A percentile compares a stretch with the other conserved stretches of the same genome.
phyloP scores from a whole-genome alignment of 2,888 invertebrate genomes.

The Napeogenes inachia region DNA sequence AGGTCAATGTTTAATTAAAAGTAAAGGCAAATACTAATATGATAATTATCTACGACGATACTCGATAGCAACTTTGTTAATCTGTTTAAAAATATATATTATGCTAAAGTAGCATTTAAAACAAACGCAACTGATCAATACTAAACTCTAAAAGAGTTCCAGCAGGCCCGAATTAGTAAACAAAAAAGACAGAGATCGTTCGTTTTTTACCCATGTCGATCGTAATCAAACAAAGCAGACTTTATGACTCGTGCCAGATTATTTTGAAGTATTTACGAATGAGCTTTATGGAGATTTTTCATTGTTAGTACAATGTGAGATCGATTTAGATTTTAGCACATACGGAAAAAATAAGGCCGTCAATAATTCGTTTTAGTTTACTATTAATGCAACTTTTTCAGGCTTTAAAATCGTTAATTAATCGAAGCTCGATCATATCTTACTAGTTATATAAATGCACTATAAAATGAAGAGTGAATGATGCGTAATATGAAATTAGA shows the following conservation, averaged over 20 bases:
- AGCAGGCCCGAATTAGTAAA: slow-evolving; percentile 15
- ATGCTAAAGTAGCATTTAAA: not conserved
- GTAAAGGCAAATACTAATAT: not conserved
- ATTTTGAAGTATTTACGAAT: slow-evolving; percentile 2
- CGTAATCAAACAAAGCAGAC: slow-evolving; percentile 10
- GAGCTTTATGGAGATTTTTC: slow-evolving; percentile 2
- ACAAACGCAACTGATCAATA: not conserved
- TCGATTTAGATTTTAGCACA: slow-evolving; percentile 1
- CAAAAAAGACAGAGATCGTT: slow-evolving; percentile 16
- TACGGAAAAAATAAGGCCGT: not conserved
- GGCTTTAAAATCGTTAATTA: not conserved
- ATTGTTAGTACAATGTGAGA: not conserved
- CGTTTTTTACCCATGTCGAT: slow-evolving; percentile 10
- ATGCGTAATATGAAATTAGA: too few species aligned
- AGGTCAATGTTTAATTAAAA: slow-evolving; percentile 3
- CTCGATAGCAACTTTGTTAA: not conserved
- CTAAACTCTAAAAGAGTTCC: not conserved
- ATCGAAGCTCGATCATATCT: too few species aligned
- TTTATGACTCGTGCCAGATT: slow-evolving; percentile 10
- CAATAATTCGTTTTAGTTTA: not conserved
- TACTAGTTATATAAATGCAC: too few species aligned
- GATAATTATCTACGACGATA: not conserved
- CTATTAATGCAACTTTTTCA: not conserved
- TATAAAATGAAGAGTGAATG: too few species aligned
- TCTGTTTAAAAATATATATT: not conserved